Evolutionary conservation across 2,888 invertebrate species (phyloP).

Genomic region (Platycnemis pennipes): DNA sequence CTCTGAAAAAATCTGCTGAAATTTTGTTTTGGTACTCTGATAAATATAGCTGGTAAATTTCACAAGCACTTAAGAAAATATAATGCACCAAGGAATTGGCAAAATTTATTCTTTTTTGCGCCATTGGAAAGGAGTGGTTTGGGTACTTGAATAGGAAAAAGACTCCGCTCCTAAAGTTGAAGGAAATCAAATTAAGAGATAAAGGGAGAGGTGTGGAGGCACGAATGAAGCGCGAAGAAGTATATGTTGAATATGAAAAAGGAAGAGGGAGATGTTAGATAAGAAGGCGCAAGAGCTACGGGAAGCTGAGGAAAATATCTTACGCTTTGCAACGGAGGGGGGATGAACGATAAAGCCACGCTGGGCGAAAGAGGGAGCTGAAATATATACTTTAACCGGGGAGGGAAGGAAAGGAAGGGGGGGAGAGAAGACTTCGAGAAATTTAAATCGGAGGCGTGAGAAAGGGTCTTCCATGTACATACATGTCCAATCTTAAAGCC

Average conservation of each 20-base stretch:
- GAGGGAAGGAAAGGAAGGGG: neutral
- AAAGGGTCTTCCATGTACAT: neutral
- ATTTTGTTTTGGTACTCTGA: no score
- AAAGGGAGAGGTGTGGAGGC: neutral
- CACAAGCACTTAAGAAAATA: no score
- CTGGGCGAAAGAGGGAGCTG: neutral
- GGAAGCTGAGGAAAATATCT: neutral
- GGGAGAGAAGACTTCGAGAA: neutral
- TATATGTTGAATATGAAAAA: neutral
- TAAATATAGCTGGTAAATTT: no score
- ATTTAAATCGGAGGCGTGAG: neutral
- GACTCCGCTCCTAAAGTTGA: neutral
- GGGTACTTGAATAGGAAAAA: neutral
- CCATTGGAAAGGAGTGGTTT: neutral
- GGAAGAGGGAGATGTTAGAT: neutral
- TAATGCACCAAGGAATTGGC: no score
- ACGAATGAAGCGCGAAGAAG: slow-evolving; percentile 18
- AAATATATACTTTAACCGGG: neutral
- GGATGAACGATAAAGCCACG: neutral
- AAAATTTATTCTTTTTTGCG: no score
- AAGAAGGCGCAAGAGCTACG: neutral
- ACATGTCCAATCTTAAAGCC: neutral
- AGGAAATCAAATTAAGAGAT: slow-evolving; percentile 29
- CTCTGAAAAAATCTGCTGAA: no score
- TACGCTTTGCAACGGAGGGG: neutral